Base-by-base conservation (phyloP, 1,140 invertebrate genomes). In the Ylistrum balloti region DNA sequence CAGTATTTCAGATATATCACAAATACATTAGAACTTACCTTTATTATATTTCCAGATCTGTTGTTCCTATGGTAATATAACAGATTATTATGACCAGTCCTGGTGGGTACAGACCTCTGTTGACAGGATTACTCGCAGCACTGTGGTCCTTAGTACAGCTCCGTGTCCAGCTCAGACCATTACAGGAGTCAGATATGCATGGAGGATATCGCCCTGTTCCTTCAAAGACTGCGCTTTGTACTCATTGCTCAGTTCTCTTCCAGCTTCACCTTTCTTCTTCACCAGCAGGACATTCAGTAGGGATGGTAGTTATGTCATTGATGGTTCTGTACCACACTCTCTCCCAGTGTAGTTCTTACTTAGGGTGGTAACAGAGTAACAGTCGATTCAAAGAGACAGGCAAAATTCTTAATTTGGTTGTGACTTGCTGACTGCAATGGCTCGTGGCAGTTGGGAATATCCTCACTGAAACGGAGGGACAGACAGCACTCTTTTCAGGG, bases 91-190 rank as follows among this genome's bases (percentile, higher is more conserved):
- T 28, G n/a, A 74, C 9, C 56, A 74, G n/a, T 74, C 56, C n/a
- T 74, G 56, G 56, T 74, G 56, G 56, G 56, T 74, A n/a, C 56
- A 74, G 22, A 74, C 56, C 56, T 74, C 56, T n/a, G 13, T 74
- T 28, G n/a, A 74, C 15, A n/a, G 22, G 56, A n/a, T 74, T 17
- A 74, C 56, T 74, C 56, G 22, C 56, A 74, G 56, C 56, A 74
- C 56, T 74, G 56, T 17, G 17, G 28, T 74, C 3, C 56, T 74
- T n/a, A 74, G 56, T 74, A 74, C 56, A 74, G 56, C 56, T 5
- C 1, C 56, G 2, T 74, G 56, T 11, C 22, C 22, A n/a, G 56
- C 56, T n/a, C n/a, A 17, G 56, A 74, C n/a, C 28, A n/a, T 74
- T n/a, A n/a, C 56, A 5, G 56, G 56, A 28, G 5, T 74, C 56